Conservation (phyloP, 2,113 vertebrate genomes). For the Crotalus horridus region DNA sequence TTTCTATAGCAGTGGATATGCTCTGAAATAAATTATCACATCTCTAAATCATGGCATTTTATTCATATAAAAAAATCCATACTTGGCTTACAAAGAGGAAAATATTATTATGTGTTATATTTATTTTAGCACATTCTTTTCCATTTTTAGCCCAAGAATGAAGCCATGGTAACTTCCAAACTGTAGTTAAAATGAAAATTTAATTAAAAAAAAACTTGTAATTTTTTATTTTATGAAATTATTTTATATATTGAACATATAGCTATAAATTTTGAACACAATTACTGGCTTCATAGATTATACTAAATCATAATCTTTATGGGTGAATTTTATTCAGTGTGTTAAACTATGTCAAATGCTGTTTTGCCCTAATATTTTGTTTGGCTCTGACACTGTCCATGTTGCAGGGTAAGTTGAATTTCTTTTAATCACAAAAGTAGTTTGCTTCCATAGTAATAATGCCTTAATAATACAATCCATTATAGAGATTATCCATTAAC, state of each 20-base stretch:
- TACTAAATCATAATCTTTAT: not conserved
- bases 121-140: not conserved
- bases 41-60: not conserved
- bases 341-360: not conserved
- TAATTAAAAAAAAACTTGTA: not conserved
- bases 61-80: not conserved
- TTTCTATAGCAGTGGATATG: constrained; percentile 59
- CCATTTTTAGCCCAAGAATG: not conserved
- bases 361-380: not conserved
- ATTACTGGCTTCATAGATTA: not conserved
- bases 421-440: not conserved
- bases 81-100: not conserved
- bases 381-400: not conserved
- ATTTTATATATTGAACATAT: not conserved
- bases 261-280: not conserved
- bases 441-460: not conserved
- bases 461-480: not conserved
- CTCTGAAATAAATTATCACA: constrained; percentile 13
- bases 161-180: not conserved
- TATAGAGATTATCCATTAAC: not conserved
- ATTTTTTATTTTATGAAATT: not conserved
- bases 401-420: not conserved
- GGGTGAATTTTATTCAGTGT: not conserved
- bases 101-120: not conserved
- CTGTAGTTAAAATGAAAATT: not conserved